A percentile compares a stretch with the other conserved stretches of the same genome.
phyloP scores from a whole-genome alignment of 2,797 vertebrate species.

The Babyrousa celebensis region DNA sequence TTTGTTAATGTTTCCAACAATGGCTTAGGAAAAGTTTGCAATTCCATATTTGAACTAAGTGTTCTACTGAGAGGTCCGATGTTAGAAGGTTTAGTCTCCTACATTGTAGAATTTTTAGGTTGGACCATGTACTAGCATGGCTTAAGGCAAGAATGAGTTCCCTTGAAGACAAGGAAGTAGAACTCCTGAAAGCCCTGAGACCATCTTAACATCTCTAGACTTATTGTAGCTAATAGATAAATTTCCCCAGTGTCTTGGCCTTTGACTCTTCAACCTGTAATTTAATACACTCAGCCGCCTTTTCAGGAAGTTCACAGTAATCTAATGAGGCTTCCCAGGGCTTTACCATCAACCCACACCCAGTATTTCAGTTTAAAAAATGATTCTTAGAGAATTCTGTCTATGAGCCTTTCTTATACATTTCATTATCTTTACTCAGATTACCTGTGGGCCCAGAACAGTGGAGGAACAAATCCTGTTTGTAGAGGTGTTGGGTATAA shows the following conservation, averaged over 20 bases:
- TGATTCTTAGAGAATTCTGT: neutral
- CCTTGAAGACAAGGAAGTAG: neutral
- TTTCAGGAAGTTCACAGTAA: neutral
- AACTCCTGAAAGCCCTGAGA: neutral
- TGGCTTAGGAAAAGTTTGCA: neutral
- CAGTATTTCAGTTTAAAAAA: neutral
- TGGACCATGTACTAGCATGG: neutral
- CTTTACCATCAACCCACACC: neutral
- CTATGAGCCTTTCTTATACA: neutral
- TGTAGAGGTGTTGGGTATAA: neutral
- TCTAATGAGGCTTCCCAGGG: neutral
- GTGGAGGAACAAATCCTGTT: neutral
- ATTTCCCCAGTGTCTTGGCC: neutral
- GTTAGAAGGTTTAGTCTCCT: slow-evolving; percentile 27
- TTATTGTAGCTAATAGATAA: neutral
- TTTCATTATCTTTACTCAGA: neutral
- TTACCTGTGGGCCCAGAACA: neutral
- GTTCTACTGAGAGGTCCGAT: neutral
- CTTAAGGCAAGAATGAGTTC: slow-evolving; percentile 7
- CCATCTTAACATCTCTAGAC: neutral
- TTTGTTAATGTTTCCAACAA: neutral
- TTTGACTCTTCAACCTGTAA: neutral
- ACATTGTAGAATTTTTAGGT: neutral
- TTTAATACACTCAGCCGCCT: neutral
- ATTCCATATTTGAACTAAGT: neutral